Base-by-base conservation (phyloP, 2,113 vertebrate species). In the Pachyramphus minor region DNA sequence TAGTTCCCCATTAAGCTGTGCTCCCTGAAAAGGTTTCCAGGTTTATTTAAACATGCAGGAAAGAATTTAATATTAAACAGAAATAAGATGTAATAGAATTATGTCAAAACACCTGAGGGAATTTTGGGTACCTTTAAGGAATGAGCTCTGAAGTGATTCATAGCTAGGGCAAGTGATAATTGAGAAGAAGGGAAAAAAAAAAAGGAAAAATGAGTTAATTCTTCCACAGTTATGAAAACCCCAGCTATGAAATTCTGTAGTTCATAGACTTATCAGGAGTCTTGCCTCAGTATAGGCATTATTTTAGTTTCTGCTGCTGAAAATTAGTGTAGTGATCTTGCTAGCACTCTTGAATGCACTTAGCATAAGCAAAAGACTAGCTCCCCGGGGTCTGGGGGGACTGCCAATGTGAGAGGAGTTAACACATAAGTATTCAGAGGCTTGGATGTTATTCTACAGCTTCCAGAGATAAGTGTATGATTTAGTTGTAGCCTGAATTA, bases 41-140 rank as follows among this genome's bases (percentile, higher is more conserved):
- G 96, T 97, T 98, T 94, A 96, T 96, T 96, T 96, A 76, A 63
- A 97, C 97, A 96, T 95, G 92, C 94, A 95, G 96, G 90, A 93
- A 95, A 95, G 75, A 76, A 89, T 90, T 97, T 95, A 92, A 45
- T 96, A 97, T 97, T 97, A 97, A 98, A 96, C 95, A 98, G 94
- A 97, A 96, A 97, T 89, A 96, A 88, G 93, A 97, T 95, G 87
- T 96, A 96, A 97, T 98, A 97, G 97, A 98, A 94, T 55, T 80
- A 83, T 94, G 97, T 97, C 97, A 97, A 95, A 97, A 96, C 95
- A 97, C 97, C 97, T 96, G 90, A 95, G 97, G 97, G 96, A 94
- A 90, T 97, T 97, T 97, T 95, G 59, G 53, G 74, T 94, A 91
- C 96, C 96, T 98, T 90, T 25, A 96, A 97, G 96, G 94, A 96